phyloP scores from a whole-genome alignment of 2,888 invertebrate genomes.

The Tinea trinotella region DNA sequence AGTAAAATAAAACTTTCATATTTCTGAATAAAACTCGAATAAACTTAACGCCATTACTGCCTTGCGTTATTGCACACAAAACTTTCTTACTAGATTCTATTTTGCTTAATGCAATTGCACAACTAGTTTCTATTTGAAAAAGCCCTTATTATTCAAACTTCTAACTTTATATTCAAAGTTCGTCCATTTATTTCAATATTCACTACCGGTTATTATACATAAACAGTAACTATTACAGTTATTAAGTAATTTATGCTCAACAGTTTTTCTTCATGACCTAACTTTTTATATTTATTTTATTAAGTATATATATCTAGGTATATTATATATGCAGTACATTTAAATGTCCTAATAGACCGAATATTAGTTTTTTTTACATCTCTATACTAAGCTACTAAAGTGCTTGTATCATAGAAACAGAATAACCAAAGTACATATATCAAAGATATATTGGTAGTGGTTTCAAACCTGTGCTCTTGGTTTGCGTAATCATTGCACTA shows the following conservation, averaged over 20 bases:
- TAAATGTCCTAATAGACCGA: too few species aligned
- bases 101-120: constrained; percentile 47
- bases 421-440: too few species aligned
- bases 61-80: constrained; percentile 27
- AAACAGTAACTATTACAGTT: not conserved
- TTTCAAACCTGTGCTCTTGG: too few species aligned
- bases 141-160: constrained; percentile 52
- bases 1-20: not conserved
- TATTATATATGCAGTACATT: too few species aligned
- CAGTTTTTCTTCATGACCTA: too few species aligned
- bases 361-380: too few species aligned
- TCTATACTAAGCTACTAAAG: too few species aligned
- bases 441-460: too few species aligned
- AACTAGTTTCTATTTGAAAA: constrained; percentile 37
- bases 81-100: constrained; percentile 34
- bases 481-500: too few species aligned
- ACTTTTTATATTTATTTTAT: too few species aligned
- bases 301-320: too few species aligned
- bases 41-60: constrained; percentile 9
- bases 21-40: not conserved
- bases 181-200: constrained; percentile 55
- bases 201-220: constrained; percentile 24
- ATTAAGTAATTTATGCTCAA: not conserved
- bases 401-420: too few species aligned
- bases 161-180: constrained; percentile 47